Conservation (phyloP, 2,888 invertebrate species). For the Seira sanloemensis region DNA sequence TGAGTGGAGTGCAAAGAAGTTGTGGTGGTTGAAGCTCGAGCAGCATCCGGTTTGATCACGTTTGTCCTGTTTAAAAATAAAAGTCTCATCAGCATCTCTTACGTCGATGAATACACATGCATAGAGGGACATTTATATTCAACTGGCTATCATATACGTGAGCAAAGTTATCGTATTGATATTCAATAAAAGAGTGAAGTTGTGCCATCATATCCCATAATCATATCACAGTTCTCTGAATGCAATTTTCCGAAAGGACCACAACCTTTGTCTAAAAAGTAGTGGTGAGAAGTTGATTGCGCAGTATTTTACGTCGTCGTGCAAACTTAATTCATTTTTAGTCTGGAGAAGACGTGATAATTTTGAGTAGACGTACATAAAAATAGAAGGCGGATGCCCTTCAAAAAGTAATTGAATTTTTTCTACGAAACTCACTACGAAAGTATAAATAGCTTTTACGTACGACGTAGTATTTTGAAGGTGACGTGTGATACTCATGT, state of each 20-base stretch:
- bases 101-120: background rate
- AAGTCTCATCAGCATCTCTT: background rate
- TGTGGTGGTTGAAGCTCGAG: too few relatives aligned
- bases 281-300: background rate
- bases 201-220: background rate
- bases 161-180: background rate
- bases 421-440: background rate
- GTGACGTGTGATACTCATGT: background rate
- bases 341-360: background rate
- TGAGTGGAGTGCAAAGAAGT: constrained; percentile 5
- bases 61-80: background rate
- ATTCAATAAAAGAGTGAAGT: background rate
- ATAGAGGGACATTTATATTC: background rate
- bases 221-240: background rate
- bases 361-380: background rate
- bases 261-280: background rate
- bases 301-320: background rate
- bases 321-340: background rate
- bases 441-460: background rate
- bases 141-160: background rate
- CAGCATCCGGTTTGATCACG: background rate
- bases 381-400: too few relatives aligned
- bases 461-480: too few relatives aligned
- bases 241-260: background rate
- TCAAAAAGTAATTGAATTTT: background rate